phyloP scores from a whole-genome alignment of 2,888 invertebrate genomes.

The Acutogordius australiensis region DNA sequence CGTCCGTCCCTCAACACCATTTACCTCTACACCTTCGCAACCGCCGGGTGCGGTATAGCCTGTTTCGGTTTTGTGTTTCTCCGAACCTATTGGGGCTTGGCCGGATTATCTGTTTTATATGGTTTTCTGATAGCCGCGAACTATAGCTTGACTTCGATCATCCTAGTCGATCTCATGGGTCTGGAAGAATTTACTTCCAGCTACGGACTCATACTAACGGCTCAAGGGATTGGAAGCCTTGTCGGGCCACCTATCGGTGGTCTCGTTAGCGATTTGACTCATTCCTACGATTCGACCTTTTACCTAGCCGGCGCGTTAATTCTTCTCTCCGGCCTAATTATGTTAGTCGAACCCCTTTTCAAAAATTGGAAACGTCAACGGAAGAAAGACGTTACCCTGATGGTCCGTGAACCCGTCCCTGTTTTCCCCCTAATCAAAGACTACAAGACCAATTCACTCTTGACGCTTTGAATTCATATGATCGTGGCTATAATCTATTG shows the following conservation, averaged over 20 bases:
- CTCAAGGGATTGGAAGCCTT: constrained; percentile 61
- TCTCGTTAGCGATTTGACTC: constrained; percentile 7
- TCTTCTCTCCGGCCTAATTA: constrained; percentile 38
- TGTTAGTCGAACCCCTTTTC: constrained; percentile 22
- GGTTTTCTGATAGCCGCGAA: constrained; percentile 67
- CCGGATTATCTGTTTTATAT: constrained; percentile 33
- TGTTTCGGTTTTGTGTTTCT: constrained; percentile 20
- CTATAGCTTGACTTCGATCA: constrained; percentile 61
- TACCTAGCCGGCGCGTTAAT: constrained; percentile 51
- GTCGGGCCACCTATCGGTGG: constrained; percentile 65
- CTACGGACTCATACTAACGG: constrained; percentile 52
- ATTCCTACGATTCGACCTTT: constrained; percentile 44
- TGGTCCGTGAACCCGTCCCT: not conserved
- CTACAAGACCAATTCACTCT: constrained; percentile 2
- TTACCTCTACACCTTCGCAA: constrained; percentile 47
- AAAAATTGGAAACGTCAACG: not conserved
- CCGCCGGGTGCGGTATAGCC: constrained; percentile 27
- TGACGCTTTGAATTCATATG: not conserved
- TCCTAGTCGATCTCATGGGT: constrained; percentile 59
- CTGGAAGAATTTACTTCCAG: constrained; percentile 63
- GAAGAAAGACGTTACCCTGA: not conserved
- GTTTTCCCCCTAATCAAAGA: not conserved
- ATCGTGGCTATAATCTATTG: no score
- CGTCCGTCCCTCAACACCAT: constrained; percentile 48
- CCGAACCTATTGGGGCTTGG: constrained; percentile 17